These are phyloP conservation scores for Rhabdomys dilectus DNA, from an alignment of 2,113 vertebrate species.

Conservation along the genomic window DNA sequence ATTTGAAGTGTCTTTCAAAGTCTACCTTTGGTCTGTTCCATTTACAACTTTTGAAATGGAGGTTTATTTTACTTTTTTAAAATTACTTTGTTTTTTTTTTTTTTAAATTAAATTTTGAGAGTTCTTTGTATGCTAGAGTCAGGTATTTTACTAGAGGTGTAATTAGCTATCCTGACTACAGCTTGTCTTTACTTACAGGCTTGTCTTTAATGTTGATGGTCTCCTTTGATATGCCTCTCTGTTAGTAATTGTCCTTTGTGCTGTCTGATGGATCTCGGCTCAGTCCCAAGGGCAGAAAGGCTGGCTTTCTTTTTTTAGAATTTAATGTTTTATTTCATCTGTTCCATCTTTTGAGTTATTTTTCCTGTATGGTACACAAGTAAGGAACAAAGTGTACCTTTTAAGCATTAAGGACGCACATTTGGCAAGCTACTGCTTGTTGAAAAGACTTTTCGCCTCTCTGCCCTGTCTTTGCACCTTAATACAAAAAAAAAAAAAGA, in stretches of 20 bases:
- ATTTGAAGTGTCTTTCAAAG: background rate
- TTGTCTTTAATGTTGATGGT: background rate
- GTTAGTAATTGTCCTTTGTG: background rate
- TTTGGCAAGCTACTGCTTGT: background rate
- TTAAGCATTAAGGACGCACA: background rate
- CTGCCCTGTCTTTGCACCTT: background rate
- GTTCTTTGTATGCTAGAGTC: conserved; percentile 44
- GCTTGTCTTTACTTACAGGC: background rate
- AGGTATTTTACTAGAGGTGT: background rate
- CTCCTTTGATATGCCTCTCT: background rate
- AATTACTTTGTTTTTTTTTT: background rate
- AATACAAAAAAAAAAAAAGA: too few species aligned
- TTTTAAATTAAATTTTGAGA: conserved; percentile 3
- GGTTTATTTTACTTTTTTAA: background rate
- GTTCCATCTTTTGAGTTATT: background rate
- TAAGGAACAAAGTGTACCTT: background rate
- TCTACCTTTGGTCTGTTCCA: background rate
- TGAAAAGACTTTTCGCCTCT: background rate
- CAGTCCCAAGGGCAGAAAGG: background rate
- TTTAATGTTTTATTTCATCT: background rate
- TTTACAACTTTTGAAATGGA: background rate
- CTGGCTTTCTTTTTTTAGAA: background rate
- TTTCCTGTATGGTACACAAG: background rate
- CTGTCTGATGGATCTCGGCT: background rate
- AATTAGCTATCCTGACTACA: background rate